Evolutionary conservation across 2,888 invertebrate species (phyloP).

Genomic region (Acanthosepion esculentum): DNA sequence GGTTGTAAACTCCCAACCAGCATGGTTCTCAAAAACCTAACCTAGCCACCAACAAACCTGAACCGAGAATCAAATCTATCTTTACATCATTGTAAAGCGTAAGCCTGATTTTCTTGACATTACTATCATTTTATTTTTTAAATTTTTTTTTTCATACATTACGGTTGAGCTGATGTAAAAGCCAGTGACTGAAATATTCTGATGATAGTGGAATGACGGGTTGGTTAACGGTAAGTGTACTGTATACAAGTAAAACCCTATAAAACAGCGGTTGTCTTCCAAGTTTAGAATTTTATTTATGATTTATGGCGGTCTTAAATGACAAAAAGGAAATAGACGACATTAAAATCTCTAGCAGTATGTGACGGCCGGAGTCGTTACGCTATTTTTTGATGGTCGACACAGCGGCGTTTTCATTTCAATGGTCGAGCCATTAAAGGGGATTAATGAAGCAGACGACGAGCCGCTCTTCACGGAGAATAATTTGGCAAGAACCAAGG

Average conservation of each 20-base stretch:
- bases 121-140: background rate
- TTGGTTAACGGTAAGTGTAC: rapidly evolving
- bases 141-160: background rate
- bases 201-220: background rate
- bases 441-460: background rate
- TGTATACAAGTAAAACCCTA: background rate
- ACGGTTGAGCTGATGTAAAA: background rate
- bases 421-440: background rate
- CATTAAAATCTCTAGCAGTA: background rate
- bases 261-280: background rate
- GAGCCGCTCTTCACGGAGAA: background rate
- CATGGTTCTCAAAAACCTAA: too few species aligned
- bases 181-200: background rate
- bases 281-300: slow-evolving; percentile 21
- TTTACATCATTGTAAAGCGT: background rate
- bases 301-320: background rate
- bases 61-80: background rate
- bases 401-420: background rate
- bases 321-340: background rate
- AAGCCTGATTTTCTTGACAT: background rate
- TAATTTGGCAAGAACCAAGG: background rate
- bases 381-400: slow-evolving; percentile 13
- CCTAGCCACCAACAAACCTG: too few species aligned
- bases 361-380: background rate
- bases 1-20: too few species aligned